Base-by-base conservation (phyloP, 2,797 vertebrate genomes). In the Coracias cyanogaster region DNA sequence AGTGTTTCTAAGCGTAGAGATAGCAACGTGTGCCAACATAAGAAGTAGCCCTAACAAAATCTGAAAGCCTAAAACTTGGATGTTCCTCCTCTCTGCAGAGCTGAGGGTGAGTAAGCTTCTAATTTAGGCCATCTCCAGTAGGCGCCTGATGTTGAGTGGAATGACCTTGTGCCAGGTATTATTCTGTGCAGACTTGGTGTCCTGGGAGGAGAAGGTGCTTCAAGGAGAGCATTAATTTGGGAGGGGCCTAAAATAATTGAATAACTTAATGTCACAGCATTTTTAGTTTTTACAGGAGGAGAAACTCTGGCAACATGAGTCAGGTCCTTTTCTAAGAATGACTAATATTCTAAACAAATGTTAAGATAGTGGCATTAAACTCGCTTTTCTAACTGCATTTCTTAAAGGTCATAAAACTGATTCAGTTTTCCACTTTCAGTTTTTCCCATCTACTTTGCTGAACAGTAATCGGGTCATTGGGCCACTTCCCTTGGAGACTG, bases 401-500 rank as follows among this genome's bases (percentile, higher is more conserved):
- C 93, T 96, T 97, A 97, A 97, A 98, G 96, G 96, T 97, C 96
- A 93, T 93, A 93, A 94, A 95, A 94, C 71, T 55, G 1, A 96
- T 67, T 73, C 90, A 91, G 89, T 97, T 98, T 98, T 97, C 97
- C 97, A 97, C 78, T 86, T 97, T 97, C 96, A 95, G 79, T 95
- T 97, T 96, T 97, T 96, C 97, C 96, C 91, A 85, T 95, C 81
- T 52, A 67, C 93, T 96, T 96, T 95, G 89, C 94, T 78, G 93
- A 97, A 67, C 26, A 79, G 93, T 96, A 98, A 97, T 97, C 97
- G 95, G 97, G 97, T 98, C 97, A 98, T 91, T 97, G 97, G 97
- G 97, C 96, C 97, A 98, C 85, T 97, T 92, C 91, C 95, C 92
- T 96, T 97, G 93, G 93, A 95, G 93, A 96, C 88, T 97, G 96